A percentile compares a stretch with the other conserved stretches of the same genome.
Conservation (phyloP, 2,797 vertebrate genomes). For the Poecilia gillii region DNA sequence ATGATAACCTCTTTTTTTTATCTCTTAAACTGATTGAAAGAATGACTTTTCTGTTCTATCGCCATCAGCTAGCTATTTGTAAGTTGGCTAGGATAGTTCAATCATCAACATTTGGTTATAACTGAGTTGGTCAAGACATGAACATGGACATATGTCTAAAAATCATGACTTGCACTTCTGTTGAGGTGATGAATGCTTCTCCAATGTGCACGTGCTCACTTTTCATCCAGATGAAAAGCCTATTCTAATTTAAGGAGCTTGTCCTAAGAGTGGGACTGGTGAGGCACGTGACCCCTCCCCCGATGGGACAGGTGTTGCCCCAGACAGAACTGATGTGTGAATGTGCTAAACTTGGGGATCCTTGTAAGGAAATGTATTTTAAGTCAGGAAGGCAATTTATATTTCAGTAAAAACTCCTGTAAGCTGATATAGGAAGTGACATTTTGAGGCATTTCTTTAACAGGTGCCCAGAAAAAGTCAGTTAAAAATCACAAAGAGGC, state of each 20-base stretch:
- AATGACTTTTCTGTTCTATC: neutral
- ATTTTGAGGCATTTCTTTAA: neutral
- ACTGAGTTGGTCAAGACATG: neutral
- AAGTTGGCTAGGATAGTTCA: neutral
- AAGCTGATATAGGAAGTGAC: neutral
- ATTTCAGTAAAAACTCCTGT: neutral
- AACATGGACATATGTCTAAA: neutral
- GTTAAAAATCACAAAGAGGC: neutral
- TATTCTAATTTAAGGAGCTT: constrained; percentile 37
- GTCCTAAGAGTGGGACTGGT: constrained; percentile 18
- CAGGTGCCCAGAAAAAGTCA: neutral
- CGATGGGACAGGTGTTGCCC: constrained; percentile 65
- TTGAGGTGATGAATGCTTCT: constrained; percentile 8
- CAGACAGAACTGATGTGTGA: constrained; percentile 32
- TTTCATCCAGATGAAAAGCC: constrained; percentile 19
- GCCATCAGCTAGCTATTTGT: neutral
- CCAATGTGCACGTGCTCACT: neutral
- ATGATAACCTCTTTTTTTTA: neutral
- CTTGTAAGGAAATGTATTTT: constrained; percentile 36
- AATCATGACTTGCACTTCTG: constrained; percentile 35
- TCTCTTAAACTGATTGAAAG: neutral
- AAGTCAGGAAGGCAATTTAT: constrained; percentile 13
- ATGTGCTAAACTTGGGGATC: constrained; percentile 51
- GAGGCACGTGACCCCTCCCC: constrained; percentile 14
- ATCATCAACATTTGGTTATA: neutral